Conservation (phyloP, 2,113 vertebrate genomes). For the Natator depressus region DNA sequence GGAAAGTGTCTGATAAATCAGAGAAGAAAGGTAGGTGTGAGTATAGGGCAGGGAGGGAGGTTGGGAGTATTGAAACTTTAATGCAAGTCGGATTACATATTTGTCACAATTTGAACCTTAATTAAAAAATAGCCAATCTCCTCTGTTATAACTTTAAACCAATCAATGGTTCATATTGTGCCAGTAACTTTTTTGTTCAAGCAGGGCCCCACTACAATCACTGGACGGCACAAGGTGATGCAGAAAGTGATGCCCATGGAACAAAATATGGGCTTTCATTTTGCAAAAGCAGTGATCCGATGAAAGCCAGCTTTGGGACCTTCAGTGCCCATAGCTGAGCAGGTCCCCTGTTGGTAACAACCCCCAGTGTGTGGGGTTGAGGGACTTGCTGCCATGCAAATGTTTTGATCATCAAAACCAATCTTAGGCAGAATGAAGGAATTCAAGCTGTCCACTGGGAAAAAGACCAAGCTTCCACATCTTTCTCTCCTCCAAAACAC, state of each 20-base stretch:
- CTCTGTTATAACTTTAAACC: background rate
- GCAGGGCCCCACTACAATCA: background rate
- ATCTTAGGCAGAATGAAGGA: background rate
- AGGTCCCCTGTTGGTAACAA: rapidly evolving
- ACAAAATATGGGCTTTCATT: background rate
- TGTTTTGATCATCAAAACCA: background rate
- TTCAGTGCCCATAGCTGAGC: background rate
- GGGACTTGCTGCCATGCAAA: background rate
- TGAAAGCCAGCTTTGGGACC: background rate
- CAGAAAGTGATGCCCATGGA: background rate
- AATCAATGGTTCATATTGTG: background rate
- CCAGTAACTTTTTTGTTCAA: background rate
- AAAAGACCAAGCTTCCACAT: background rate
- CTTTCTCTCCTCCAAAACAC: background rate
- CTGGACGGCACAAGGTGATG: background rate
- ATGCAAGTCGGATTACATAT: background rate
- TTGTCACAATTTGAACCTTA: background rate
- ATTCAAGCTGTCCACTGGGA: background rate
- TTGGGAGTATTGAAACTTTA: background rate
- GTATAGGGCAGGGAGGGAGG: background rate
- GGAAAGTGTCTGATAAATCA: slow-evolving; percentile 88
- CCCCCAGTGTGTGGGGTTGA: background rate
- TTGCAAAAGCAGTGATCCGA: background rate
- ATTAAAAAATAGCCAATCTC: background rate
- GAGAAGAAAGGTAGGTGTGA: slow-evolving; percentile 84